Evolutionary conservation across 2,113 vertebrate species (phyloP).

Genomic region (Semicossyphus pulcher): DNA sequence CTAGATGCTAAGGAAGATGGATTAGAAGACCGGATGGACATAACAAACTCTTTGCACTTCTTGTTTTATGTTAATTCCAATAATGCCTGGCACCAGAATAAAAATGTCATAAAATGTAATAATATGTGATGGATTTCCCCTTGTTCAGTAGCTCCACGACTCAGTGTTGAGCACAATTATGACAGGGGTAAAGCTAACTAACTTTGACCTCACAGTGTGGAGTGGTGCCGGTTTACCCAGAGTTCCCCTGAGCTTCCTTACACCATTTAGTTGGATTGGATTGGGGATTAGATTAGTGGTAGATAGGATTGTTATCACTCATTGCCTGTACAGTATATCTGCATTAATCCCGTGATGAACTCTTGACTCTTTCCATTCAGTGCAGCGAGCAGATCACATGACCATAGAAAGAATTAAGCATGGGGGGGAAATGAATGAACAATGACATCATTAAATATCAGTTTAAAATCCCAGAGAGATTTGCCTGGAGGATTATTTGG

Average conservation of each 20-base stretch:
- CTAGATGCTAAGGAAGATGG: no score
- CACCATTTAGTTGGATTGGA: background rate
- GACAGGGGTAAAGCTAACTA: no score
- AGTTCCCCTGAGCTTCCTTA: background rate
- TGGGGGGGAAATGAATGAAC: background rate
- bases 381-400: background rate
- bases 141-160: no score
- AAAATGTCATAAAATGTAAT: no score
- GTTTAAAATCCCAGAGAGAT: background rate
- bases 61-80: no score
- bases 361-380: background rate
- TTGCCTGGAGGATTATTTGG: background rate
- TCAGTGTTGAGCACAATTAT: no score
- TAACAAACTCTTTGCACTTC: no score
- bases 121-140: no score
- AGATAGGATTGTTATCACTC: background rate
- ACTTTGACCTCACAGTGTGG: no score
- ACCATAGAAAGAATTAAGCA: background rate
- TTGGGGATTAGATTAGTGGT: background rate
- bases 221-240: background rate
- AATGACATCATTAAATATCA: background rate
- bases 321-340: background rate
- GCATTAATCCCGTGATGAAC: conserved; percentile 22
- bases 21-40: no score
- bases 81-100: no score